A percentile compares a stretch with the other conserved stretches of the same genome.
Evolutionary conservation across 2,888 invertebrate species (phyloP).

Genomic region (Morpho achilles): DNA sequence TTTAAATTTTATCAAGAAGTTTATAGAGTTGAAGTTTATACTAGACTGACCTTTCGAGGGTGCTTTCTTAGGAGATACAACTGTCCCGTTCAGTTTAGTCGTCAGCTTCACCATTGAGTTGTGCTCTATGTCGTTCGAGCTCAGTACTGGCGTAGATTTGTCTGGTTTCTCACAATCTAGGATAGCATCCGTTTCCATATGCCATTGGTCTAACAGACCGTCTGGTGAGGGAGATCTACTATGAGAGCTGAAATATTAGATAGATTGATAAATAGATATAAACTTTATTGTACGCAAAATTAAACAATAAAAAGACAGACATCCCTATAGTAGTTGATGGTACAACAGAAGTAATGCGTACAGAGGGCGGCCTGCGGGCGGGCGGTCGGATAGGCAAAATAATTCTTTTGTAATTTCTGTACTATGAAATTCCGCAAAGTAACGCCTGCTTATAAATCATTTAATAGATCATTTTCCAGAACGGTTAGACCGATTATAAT

Average conservation of each 20-base stretch:
- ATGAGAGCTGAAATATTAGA: slow-evolving; percentile 38
- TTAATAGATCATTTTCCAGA: too few relatives aligned
- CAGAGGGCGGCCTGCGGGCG: too few relatives aligned
- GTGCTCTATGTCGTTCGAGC: slow-evolving; percentile 27
- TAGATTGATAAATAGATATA: neutral
- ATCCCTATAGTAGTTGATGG: too few relatives aligned
- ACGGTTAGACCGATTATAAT: too few relatives aligned
- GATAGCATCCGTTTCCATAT: slow-evolving; percentile 60
- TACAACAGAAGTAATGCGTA: too few relatives aligned
- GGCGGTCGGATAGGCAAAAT: too few relatives aligned
- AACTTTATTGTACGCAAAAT: neutral
- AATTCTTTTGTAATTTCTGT: too few relatives aligned
- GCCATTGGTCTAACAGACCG: slow-evolving; percentile 42
- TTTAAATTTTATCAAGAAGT: too few relatives aligned
- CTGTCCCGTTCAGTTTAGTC: slow-evolving; percentile 56
- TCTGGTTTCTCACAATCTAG: slow-evolving; percentile 41
- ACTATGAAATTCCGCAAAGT: too few relatives aligned
- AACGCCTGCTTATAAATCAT: too few relatives aligned
- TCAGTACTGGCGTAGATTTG: slow-evolving; percentile 28
- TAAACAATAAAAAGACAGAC: neutral
- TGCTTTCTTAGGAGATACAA: slow-evolving; percentile 48
- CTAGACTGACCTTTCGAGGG: slow-evolving; percentile 46
- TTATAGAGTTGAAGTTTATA: too few relatives aligned
- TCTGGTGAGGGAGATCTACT: slow-evolving; percentile 63
- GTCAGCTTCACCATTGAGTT: slow-evolving; percentile 44